Conservation (phyloP, 35 echinoderm and acorn worm genomes). For the Eucidaris tribuloides region DNA sequence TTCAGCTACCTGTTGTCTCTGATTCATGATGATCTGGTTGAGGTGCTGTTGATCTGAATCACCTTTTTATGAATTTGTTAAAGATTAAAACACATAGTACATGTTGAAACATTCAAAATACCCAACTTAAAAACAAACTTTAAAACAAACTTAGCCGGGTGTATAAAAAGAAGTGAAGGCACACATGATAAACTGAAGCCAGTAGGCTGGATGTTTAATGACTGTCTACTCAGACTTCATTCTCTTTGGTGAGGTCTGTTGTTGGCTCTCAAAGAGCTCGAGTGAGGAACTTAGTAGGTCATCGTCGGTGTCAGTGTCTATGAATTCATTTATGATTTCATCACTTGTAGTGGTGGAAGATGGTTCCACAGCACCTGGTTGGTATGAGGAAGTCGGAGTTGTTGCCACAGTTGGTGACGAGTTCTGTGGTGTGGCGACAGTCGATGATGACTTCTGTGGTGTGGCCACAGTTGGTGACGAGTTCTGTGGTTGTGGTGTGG, state of each 20-base stretch:
- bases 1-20: not conserved
- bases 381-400: not conserved
- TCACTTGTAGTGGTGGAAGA: not conserved
- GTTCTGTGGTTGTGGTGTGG: not conserved
- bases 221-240: not conserved
- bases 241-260: not conserved
- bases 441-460: not conserved
- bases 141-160: too few relatives aligned
- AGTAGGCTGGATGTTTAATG: not conserved
- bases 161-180: not conserved
- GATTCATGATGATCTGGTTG: not conserved
- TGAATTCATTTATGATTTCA: not conserved
- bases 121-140: not conserved
- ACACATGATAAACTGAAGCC: not conserved
- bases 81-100: not conserved
- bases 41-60: not conserved
- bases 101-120: not conserved
- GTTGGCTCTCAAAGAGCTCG: not conserved
- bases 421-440: not conserved
- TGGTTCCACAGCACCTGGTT: not conserved
- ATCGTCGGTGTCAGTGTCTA: not conserved
- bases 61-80: not conserved
- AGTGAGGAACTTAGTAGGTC: not conserved
- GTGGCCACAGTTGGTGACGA: not conserved
- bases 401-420: not conserved